These are phyloP conservation scores for Euspilapteryx auroguttella DNA, from an alignment of 2,888 invertebrate genomes.

Conservation along the genomic window DNA sequence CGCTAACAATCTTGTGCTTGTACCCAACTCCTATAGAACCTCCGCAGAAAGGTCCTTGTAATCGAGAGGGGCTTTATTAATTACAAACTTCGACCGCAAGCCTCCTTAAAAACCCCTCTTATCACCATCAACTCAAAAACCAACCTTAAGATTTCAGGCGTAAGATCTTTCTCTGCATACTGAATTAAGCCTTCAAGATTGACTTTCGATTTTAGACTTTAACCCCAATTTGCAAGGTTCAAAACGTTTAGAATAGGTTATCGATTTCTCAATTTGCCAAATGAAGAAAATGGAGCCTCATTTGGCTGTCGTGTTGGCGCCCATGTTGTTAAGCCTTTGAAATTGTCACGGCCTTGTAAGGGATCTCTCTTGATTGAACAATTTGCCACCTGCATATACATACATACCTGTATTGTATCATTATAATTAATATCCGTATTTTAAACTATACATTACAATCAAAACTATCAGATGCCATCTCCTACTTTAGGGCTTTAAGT, in stretches of 20 bases:
- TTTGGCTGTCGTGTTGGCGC: background rate
- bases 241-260: constrained; percentile 18
- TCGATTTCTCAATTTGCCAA: constrained; percentile 50
- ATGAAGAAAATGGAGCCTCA: constrained; percentile 23
- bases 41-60: constrained; percentile 54
- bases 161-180: too few species aligned
- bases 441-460: too few species aligned
- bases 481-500: too few species aligned
- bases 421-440: too few species aligned
- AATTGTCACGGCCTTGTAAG: background rate
- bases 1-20: too few species aligned
- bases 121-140: constrained; percentile 9
- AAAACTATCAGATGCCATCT: too few species aligned
- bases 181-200: constrained; percentile 14
- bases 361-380: background rate
- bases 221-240: constrained; percentile 31
- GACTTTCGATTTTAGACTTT: constrained; percentile 30
- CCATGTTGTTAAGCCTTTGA: background rate
- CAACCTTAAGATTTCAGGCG: too few species aligned
- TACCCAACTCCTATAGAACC: too few species aligned
- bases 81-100: constrained; percentile 57
- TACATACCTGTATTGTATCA: too few species aligned
- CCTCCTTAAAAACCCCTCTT: constrained; percentile 14
- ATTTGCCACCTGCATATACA: too few species aligned
- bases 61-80: constrained; percentile 58